Conservation (phyloP, 2,888 invertebrate genomes). For the Tetragonisca angustula region DNA sequence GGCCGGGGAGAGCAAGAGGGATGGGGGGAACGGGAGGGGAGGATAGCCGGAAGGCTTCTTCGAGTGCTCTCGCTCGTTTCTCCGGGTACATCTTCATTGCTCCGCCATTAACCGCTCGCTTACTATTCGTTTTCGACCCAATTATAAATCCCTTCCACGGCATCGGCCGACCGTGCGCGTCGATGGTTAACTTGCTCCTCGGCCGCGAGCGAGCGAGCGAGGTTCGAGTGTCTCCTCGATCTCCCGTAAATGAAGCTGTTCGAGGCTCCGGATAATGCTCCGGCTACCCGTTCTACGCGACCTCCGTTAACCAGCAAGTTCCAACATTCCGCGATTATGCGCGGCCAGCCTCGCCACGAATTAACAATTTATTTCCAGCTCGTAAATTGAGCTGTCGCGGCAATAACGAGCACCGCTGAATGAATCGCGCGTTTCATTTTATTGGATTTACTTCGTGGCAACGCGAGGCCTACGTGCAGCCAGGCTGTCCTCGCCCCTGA, state of each 20-base stretch:
- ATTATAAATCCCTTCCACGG: slow-evolving; percentile 38
- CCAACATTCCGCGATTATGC: slow-evolving; percentile 42
- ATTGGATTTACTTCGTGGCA: slow-evolving; percentile 32
- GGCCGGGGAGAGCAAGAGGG: too few relatives aligned
- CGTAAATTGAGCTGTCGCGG: slow-evolving; percentile 52
- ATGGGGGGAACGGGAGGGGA: too few relatives aligned
- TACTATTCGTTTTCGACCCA: slow-evolving; percentile 53
- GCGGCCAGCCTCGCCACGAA: slow-evolving; percentile 32
- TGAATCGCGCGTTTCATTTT: slow-evolving; percentile 44
- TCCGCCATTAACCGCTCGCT: slow-evolving; percentile 40
- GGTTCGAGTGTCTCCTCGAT: slow-evolving; percentile 41
- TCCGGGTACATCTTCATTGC: slow-evolving; percentile 39
- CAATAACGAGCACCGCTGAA: slow-evolving; percentile 50
- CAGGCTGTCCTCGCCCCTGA: not conserved
- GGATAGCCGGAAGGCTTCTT: slow-evolving; percentile 43
- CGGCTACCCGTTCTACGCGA: slow-evolving; percentile 28
- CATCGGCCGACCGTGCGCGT: not conserved
- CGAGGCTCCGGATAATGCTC: slow-evolving; percentile 11
- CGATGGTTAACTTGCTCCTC: slow-evolving; percentile 21
- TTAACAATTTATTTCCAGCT: slow-evolving; percentile 56
- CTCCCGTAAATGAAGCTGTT: slow-evolving; percentile 44
- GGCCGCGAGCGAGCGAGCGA: slow-evolving; percentile 10
- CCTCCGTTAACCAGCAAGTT: slow-evolving; percentile 19
- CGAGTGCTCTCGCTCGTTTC: slow-evolving; percentile 45
- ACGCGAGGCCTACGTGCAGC: not conserved